Evolutionary conservation across 1,140 invertebrate genomes (phyloP), one percentile per base, ranked within the genome.

Genomic region (Trialeurodes vaporariorum): DNA sequence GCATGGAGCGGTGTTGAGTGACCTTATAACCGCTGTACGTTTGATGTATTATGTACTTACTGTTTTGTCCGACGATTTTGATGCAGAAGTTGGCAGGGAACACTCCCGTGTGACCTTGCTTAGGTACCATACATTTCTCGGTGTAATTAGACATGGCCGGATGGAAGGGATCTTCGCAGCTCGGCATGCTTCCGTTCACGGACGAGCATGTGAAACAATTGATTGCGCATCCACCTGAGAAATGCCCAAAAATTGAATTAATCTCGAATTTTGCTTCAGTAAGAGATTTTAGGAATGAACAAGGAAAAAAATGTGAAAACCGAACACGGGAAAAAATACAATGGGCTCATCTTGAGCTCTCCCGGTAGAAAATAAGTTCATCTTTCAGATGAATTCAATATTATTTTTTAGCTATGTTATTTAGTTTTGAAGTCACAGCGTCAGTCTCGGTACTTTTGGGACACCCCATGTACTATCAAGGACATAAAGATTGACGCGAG

Each of bases 11-110:
- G n/a, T n/a, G n/a, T n/a, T n/a, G n/a, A n/a, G n/a, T n/a, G n/a
- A n/a, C n/a, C n/a, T n/a, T n/a, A n/a, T n/a, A n/a, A n/a, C n/a
- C n/a, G n/a, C n/a, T n/a, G n/a, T n/a, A n/a, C n/a, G n/a, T n/a
- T n/a, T n/a, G n/a, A n/a, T n/a, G n/a, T n/a, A n/a, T n/a, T n/a
- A n/a, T n/a, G n/a, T n/a, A 73, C 76, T 77, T 73, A 82, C 81
- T 76, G 66, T 77, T 80, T 63, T 67, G 77, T 2, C 82, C 82
- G 61, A 79, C 79, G 22, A 83, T 75, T 75, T 86, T 86, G 63
- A 86, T 81, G 73, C 85, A 86, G 71, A 83, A 83, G 67, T 84
- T 82, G 9, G 82, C 85, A 1, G 85, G 85, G 74, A 85, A 85
- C 58, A 77, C 73, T 2, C 85, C 85, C 26, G 79, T 77, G 68